Evolutionary conservation across 2,888 invertebrate species (phyloP), one percentile per base, ranked within the genome.

Genomic region (Idaea aversata): DNA sequence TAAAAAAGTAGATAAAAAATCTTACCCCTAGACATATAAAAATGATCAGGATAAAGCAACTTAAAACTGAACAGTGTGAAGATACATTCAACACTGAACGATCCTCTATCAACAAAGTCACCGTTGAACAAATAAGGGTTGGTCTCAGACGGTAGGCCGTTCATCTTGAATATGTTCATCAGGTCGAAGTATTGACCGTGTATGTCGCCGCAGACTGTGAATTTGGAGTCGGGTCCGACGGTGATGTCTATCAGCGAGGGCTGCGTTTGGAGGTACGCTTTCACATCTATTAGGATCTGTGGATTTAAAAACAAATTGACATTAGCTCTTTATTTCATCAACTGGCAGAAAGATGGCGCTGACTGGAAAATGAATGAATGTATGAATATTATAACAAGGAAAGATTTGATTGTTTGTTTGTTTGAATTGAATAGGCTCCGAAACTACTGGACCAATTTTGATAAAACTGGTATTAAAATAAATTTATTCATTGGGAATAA

Each of bases 81-180:
- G 83, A 99, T 99, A 86, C 99, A 99, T 93, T 99, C 99, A 38
- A 99, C 99, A 57, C 99, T 99, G 88, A 99, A 99, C 0, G 99
- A 99, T 15, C 99, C 99, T 90, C 99, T 94, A 90, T 99, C 99
- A 16, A 99, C 99, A 88, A 99, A 99, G 93, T 99, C 99, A 68
- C 99, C 99, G 88, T 99, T 99, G 90, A 99, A 99, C 75, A 99
- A 93, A 92, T 99, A 99, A 64, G 99, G 99, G 93, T 99, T 99
- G 36, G 95, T 95, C 84, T 97, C 95, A 0, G 98, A 98, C 6
- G 99, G 99, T 69, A 98, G 91, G n/a, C 99, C 99, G 85, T 99
- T 99, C 72, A 99, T 94, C 78, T 98, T 94, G 90, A 99, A 99
- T 80, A 99, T 98, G 89, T 99, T 99, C 95, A 99, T 95, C 69